Evolutionary conservation across 2,888 invertebrate genomes (phyloP).

Genomic region (Neoitamus cyanurus): DNA sequence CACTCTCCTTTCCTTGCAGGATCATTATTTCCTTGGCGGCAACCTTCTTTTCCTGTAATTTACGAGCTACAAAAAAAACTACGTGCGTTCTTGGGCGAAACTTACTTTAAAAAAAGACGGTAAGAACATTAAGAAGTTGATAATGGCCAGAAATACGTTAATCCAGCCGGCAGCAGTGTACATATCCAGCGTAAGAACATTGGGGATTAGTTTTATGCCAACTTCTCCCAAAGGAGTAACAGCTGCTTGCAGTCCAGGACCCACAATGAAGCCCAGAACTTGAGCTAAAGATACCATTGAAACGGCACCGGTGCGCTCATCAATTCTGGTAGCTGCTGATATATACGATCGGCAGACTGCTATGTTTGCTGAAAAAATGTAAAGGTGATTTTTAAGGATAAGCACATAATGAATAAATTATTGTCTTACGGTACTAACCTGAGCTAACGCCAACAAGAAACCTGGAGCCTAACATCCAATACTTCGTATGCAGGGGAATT

Average conservation of each 20-base stretch:
- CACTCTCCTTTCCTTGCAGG: conserved; percentile 76
- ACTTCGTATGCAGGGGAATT: conserved; percentile 73
- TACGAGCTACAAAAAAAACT: not conserved
- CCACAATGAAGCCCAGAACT: conserved; percentile 87
- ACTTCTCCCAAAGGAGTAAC: conserved; percentile 81
- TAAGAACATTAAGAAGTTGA: conserved; percentile 79
- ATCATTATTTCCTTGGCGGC: conserved; percentile 84
- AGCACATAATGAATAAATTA: not conserved
- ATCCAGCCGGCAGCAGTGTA: conserved; percentile 89
- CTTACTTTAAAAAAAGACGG: conserved; percentile 77
- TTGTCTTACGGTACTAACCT: conserved; percentile 67
- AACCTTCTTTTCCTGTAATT: conserved; percentile 72
- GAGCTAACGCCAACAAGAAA: conserved; percentile 87
- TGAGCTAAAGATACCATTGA: conserved; percentile 87
- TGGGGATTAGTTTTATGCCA: conserved; percentile 69
- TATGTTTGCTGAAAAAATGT: conserved; percentile 75
- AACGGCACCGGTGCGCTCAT: conserved; percentile 84
- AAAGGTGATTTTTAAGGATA: not conserved
- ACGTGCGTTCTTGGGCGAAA: not conserved
- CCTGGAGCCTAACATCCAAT: conserved; percentile 80
- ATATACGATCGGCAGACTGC: conserved; percentile 86
- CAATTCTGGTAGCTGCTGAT: conserved; percentile 83
- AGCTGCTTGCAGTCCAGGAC: conserved; percentile 84
- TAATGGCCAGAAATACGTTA: conserved; percentile 78
- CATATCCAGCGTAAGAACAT: conserved; percentile 79